phyloP scores from a whole-genome alignment of 2,113 vertebrate genomes.

The Stercorarius parasiticus region DNA sequence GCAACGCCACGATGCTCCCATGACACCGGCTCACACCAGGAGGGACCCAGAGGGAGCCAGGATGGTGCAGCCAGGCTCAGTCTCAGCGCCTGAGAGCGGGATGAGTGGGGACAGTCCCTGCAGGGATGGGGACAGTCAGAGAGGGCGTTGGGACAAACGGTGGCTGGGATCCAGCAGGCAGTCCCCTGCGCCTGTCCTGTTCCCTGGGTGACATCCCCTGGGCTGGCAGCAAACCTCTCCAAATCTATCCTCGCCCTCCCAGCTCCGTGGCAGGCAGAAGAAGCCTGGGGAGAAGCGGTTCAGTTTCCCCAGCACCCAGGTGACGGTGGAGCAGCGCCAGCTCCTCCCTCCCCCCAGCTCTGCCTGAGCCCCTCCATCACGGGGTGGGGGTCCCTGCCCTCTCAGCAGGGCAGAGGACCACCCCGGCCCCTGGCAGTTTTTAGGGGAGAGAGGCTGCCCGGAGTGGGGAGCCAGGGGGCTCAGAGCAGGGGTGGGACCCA shows the following conservation, averaged over 20 bases:
- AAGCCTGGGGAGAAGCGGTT: accelerated
- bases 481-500: accelerated
- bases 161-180: not conserved
- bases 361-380: accelerated
- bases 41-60: not conserved
- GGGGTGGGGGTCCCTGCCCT: not conserved
- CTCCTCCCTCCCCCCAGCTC: not conserved
- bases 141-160: accelerated
- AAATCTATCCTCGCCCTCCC: not conserved
- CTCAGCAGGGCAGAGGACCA: not conserved
- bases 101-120: not conserved
- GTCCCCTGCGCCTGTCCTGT: not conserved
- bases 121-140: not conserved
- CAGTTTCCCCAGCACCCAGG: accelerated
- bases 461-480: not conserved
- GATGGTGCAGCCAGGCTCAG: not conserved
- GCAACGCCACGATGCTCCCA: accelerated
- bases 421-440: not conserved
- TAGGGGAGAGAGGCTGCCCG: not conserved
- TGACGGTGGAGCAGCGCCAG: not conserved
- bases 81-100: accelerated
- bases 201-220: not conserved
- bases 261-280: not conserved
- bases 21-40: not conserved
- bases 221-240: not conserved